Evolutionary conservation across 2,888 invertebrate genomes (phyloP), one percentile per base, ranked within the genome.

Genomic region (Sesia apiformis): DNA sequence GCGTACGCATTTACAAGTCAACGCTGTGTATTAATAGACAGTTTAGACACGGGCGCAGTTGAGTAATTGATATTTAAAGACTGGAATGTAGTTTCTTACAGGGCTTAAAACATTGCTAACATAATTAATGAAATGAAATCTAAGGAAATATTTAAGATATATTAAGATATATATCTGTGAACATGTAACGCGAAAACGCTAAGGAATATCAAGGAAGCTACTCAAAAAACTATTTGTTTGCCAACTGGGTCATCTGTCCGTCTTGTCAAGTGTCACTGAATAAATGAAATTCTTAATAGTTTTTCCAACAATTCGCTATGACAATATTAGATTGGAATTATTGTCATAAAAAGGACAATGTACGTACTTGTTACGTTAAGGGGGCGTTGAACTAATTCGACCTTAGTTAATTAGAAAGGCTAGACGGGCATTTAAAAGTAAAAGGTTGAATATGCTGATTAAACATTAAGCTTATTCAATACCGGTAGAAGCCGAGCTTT

Each of bases 241-340:
- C 86, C 86, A 86, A 86, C 71, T 86, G 67, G 86, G 86, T 83
- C 83, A 81, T 73, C 70, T 71, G 76, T 76, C 76, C 70, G 69
- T 23, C 23, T 23, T 23, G 23, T 23, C 23, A 23, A 23, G 23
- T 23, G 23, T 23, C 23, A 23, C 23, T 23, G 23, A 23, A 23
- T 23, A 23, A 23, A 23, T 23, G 23, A 23, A 23, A 23, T 23
- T 23, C 23, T 23, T 23, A 23, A 23, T 23, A 23, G 23, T 23
- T 23, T 23, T 23, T 23, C 23, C 23, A 23, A 23, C 23, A 23
- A 23, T 23, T 23, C 23, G 23, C 23, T 23, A 23, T 2, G 2
- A 23, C 23, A 23, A 23, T 23, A 23, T 23, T 23, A 23, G 23
- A 23, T 23, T 23, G 23, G 23, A 23, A 23, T 23, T 23, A 23